A percentile compares a stretch with the other conserved stretches of the same genome.
Evolutionary conservation across 1,140 invertebrate species (phyloP).

Genomic region (Lasioglossum albipes): DNA sequence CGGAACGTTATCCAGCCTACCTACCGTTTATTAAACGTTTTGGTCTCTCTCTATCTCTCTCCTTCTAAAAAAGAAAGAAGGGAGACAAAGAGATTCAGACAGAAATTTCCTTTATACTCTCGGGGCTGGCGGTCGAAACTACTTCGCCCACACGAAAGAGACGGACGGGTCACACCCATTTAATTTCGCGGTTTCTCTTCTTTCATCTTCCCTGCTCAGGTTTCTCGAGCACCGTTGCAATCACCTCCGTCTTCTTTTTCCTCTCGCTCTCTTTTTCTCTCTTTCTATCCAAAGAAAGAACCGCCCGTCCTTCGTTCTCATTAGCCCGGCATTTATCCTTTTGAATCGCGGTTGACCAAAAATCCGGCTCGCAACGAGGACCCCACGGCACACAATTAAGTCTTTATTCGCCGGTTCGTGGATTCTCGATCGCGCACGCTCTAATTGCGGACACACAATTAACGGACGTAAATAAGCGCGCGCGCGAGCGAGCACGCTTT

Average conservation of each 20-base stretch:
- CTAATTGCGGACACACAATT: constrained; percentile 38
- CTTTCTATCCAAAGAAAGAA: too few relatives aligned
- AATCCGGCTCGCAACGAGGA: constrained; percentile 7
- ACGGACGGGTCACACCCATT: constrained; percentile 68
- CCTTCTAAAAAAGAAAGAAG: too few relatives aligned
- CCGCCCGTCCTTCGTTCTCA: constrained; percentile 28
- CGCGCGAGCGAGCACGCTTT: too few relatives aligned
- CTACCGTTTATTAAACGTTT: constrained; percentile 32
- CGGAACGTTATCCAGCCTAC: constrained; percentile 24
- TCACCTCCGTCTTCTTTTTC: constrained; percentile 42
- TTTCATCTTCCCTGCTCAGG: constrained; percentile 42
- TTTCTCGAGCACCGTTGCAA: constrained; percentile 49
- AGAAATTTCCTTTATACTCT: constrained; percentile 40
- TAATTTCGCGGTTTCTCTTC: constrained; percentile 61
- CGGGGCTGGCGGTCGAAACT: constrained; percentile 27
- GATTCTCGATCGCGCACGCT: constrained; percentile 23
- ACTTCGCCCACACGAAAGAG: constrained; percentile 62
- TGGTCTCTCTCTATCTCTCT: background rate
- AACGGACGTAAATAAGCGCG: constrained; percentile 17
- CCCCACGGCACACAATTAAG: background rate
- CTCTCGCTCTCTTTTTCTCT: too few relatives aligned
- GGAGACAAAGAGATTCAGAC: background rate
- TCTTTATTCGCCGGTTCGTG: background rate
- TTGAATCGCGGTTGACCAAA: background rate
- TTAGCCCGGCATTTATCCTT: constrained; percentile 47